A percentile compares a stretch with the other conserved stretches of the same genome.
phyloP scores from a whole-genome alignment of 2,113 vertebrate species.

The Glareola pratincola region DNA sequence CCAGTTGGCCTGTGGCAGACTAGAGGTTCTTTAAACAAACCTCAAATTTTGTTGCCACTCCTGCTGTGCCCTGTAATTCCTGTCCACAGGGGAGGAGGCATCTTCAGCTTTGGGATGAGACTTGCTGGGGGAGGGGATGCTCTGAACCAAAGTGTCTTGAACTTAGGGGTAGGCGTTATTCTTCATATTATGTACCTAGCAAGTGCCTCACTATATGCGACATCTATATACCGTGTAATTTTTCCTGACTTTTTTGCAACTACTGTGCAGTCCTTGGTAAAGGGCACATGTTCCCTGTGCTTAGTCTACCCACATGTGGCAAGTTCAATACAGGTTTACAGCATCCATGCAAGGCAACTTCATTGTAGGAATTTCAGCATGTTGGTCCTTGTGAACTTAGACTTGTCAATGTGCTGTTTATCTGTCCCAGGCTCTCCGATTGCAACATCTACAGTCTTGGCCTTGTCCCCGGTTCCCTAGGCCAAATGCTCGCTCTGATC shows the following conservation, averaged over 20 bases:
- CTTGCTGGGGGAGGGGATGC: background rate
- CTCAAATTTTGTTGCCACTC: background rate
- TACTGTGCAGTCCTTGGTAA: background rate
- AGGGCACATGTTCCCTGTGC: background rate
- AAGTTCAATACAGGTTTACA: background rate
- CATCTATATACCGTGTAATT: background rate
- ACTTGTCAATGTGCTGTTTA: background rate
- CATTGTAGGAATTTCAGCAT: background rate
- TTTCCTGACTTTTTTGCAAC: background rate
- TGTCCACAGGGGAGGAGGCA: accelerated
- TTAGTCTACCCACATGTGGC: background rate
- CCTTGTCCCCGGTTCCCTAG: background rate
- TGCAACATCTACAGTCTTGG: background rate
- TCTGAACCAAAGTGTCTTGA: background rate
- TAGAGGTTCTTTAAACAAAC: background rate
- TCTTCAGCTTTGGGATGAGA: background rate
- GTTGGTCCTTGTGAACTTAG: background rate
- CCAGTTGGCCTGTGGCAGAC: background rate
- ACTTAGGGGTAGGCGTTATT: background rate
- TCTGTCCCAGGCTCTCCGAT: background rate
- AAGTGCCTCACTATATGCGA: background rate
- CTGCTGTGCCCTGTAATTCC: background rate
- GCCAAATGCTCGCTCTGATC: background rate
- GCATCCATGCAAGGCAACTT: background rate
- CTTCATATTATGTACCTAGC: background rate